phyloP scores from a whole-genome alignment of 2,113 vertebrate genomes.

The Ginglymostoma cirratum region DNA sequence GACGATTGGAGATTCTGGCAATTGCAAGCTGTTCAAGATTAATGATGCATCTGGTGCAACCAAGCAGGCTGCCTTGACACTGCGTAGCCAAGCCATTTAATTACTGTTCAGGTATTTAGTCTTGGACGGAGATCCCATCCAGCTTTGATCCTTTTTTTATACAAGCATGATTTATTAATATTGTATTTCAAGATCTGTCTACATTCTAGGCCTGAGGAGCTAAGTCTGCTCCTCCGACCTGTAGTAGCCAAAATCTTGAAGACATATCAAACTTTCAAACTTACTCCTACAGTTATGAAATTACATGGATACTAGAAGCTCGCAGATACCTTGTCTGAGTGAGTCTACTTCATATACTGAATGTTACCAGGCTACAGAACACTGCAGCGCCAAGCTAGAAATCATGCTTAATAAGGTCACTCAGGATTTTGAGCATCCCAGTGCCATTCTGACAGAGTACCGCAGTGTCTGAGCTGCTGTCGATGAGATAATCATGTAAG shows the following conservation, averaged over 20 bases:
- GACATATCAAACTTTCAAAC: neutral
- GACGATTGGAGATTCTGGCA: neutral
- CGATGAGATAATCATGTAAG: neutral
- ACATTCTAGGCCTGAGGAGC: neutral
- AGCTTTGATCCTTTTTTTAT: neutral
- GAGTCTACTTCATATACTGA: neutral
- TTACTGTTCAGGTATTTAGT: neutral
- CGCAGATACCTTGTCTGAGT: neutral
- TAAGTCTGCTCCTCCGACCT: neutral
- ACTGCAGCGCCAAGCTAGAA: neutral
- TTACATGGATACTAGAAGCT: neutral
- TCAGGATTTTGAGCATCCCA: neutral
- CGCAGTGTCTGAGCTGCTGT: neutral
- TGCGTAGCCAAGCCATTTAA: neutral
- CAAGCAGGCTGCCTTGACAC: neutral
- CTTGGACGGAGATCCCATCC: neutral
- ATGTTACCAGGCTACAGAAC: neutral
- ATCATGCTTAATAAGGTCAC: neutral
- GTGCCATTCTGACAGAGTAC: neutral
- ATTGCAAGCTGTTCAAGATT: slow-evolving; percentile 1
- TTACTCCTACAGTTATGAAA: neutral
- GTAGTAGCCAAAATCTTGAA: neutral
- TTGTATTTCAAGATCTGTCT: neutral
- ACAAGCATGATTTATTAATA: neutral
- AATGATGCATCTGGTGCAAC: neutral